Evolutionary conservation across 2,113 vertebrate species (phyloP), one percentile per base, ranked within the genome.

Genomic region (Oryzias javanicus): DNA sequence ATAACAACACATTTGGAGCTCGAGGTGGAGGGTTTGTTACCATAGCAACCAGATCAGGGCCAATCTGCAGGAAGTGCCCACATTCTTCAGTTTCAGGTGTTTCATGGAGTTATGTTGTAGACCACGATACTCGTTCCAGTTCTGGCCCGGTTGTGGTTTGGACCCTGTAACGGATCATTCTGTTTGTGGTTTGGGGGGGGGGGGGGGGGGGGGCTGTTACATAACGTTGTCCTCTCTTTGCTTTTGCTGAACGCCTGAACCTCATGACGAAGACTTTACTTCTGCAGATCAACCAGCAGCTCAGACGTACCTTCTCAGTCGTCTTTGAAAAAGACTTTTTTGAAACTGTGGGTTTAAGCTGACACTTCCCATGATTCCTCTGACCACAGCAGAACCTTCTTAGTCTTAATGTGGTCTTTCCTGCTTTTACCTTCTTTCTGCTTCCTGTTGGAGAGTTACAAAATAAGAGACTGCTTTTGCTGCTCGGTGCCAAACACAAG

Each of bases 1-100:
- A 81, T 78, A 86, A 86, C 77, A 80, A 86, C 86, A 88, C 71
- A 64, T 59, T 72, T 19, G 4, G 54, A 65, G 77, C 74, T 50
- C 68, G 47, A 62, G 70, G 77, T 60, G 79, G 77, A 15, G 65
- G 58, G 63, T 75, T 42, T 48, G 24, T 88, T 47, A 6, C 84
- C 76, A 78, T 85, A 64, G 88, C 77, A 78, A 86, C 86, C 64
- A 22, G 65, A 79, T 51, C 46, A 18, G 7, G 16, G 71, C 77
- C 72, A 82, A 65, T 69, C 17, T 42, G 46, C 77, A 49, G 69
- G 56, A 64, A 72, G 67, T 57, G 77, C 86, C 87, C 88, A 90
- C 82, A 89, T 79, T 87, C 78, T 19, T 71, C 68, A 12, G 35
- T 35, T 35, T 35, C 35, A 35, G 29, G 29, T 10, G 7, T 35